These are phyloP conservation scores for Acanthaster planci DNA, from an alignment of 35 echinoderm and acorn worm species.

Conservation along the genomic window DNA sequence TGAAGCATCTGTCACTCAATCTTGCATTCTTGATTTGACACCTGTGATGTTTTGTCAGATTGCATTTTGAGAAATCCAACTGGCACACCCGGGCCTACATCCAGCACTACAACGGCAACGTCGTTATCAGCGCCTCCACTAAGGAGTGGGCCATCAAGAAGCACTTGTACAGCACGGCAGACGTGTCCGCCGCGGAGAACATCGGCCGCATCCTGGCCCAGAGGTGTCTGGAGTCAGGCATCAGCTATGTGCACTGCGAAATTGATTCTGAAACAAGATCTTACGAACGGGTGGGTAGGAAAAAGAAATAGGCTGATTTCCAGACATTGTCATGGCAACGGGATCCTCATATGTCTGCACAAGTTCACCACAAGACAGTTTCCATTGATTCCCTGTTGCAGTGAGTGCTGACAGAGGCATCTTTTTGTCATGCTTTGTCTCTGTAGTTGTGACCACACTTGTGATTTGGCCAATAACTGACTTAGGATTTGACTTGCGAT, in stretches of 20 bases:
- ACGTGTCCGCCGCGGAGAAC: constrained; percentile 76
- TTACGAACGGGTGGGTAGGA: constrained; percentile 65
- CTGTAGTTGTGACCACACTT: too few species aligned
- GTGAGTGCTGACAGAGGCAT: too few species aligned
- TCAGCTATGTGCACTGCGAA: constrained; percentile 61
- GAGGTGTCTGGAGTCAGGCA: constrained; percentile 86
- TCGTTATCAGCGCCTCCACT: constrained; percentile 71
- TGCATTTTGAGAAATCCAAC: constrained; percentile 61
- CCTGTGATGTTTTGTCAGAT: constrained; percentile 39
- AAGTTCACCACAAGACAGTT: not conserved
- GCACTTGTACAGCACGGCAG: constrained; percentile 65
- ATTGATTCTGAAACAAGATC: constrained; percentile 22
- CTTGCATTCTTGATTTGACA: too few species aligned
- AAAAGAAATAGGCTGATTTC: not conserved
- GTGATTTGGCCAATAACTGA: too few species aligned
- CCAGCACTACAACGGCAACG: constrained; percentile 77
- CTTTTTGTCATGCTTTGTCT: too few species aligned
- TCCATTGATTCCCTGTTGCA: not conserved
- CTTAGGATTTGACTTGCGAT: too few species aligned
- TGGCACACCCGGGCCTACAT: constrained; percentile 72
- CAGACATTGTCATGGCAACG: not conserved
- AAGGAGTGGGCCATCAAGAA: constrained; percentile 96
- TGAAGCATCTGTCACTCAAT: too few species aligned
- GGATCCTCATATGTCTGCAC: not conserved
- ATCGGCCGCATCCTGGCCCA: constrained; percentile 85